Base-by-base conservation (phyloP, 2,888 invertebrate species). In the Theodoxus fluviatilis region DNA sequence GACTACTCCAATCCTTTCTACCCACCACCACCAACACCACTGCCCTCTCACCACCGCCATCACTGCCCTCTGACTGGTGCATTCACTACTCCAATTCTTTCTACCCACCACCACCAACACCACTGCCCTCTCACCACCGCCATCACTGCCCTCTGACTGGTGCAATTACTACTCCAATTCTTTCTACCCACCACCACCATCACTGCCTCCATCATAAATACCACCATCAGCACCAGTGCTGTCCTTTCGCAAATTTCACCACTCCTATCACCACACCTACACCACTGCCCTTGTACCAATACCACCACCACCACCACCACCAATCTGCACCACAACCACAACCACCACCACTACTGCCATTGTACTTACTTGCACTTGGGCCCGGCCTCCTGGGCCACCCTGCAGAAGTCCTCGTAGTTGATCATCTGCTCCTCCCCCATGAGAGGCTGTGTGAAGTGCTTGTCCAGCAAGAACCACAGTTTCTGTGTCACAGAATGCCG, bases 391-490 rank as follows among this genome's bases (percentile, higher is more conserved):
- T 91, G 90, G 31, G 92, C 91, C 9, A 96, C 93, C 87, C 92
- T 93, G 78, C 92, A 91, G 83, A 94, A 96, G 86, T 95, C 94
- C 75, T 91, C 90, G 86, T 95, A 96, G 85, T 92, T 93, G 71
- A 96, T 93, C 74, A 94, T 90, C 78, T 95, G 92, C 80, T 96
- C 95, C 73, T 94, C 94, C 74, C 91, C 91, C 2, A 90, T 88
- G 63, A 91, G 90, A 47, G 92, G 92, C 72, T 91, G 92, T 25
- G 93, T 93, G 79, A 94, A 93, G 69, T 93, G 91, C 78, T 93
- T 92, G 86, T 96, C 94, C 74, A 97, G 87, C 68, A 94, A 88
- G 59, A 91, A 91, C 94, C 95, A 96, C 0, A 97, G 87, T 55
- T 92, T 91, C 87, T 93, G 76, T 1, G 81, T 78, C 68, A 65